Conservation (phyloP, 2,113 vertebrate species). For the Anarhynchus alexandrinus region DNA sequence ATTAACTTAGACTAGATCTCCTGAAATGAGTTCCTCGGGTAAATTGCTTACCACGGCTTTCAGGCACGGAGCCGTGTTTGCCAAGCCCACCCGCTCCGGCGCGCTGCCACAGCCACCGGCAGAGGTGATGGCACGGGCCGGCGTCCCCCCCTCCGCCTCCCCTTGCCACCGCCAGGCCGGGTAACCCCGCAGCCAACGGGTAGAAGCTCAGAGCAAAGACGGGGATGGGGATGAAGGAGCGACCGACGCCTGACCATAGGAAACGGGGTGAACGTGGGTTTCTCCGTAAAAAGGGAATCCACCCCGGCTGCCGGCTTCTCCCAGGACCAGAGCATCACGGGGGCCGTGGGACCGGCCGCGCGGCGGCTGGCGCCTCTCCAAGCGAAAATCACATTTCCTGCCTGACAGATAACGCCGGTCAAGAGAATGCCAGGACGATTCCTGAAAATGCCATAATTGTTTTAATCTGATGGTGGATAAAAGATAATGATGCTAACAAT, state of each 20-base stretch:
- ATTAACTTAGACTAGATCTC: slow-evolving; percentile 79
- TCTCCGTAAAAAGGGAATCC: neutral
- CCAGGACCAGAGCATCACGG: neutral
- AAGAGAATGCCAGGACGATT: slow-evolving; percentile 67
- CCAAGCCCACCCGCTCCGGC: slow-evolving; percentile 16
- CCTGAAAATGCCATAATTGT: slow-evolving; percentile 70
- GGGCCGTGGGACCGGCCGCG: neutral
- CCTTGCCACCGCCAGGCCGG: rapidly evolving
- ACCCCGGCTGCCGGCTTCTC: neutral
- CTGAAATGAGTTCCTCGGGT: slow-evolving; percentile 74
- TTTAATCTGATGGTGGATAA: slow-evolving; percentile 71
- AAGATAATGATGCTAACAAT: slow-evolving; percentile 70
- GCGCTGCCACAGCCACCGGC: neutral
- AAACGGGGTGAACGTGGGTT: rapidly evolving
- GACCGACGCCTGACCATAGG: neutral
- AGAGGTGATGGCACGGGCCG: neutral
- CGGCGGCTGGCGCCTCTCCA: slow-evolving; percentile 41
- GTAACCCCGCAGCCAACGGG: neutral
- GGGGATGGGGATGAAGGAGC: neutral
- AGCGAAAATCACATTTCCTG: slow-evolving; percentile 65
- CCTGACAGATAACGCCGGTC: slow-evolving; percentile 65
- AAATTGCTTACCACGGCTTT: slow-evolving; percentile 72
- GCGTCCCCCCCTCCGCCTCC: neutral
- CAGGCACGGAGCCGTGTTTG: slow-evolving; percentile 69
- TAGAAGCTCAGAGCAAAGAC: neutral